phyloP scores from a whole-genome alignment of 2,888 invertebrate genomes.

The Pycnomerus fuliginosus region DNA sequence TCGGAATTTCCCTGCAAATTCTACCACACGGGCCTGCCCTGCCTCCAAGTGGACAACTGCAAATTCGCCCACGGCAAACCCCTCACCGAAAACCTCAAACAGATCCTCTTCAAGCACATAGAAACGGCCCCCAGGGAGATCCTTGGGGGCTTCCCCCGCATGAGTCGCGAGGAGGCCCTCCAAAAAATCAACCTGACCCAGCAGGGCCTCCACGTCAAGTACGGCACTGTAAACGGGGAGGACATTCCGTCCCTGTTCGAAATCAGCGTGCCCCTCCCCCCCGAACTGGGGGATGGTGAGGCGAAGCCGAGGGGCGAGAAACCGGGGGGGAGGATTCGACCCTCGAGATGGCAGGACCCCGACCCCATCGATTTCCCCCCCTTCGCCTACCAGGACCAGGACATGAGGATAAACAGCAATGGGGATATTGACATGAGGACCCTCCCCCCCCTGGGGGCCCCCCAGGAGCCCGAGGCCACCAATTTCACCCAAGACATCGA shows the following conservation, averaged over 20 bases:
- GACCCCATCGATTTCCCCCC: constrained; percentile 41
- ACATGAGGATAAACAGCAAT: constrained; percentile 51
- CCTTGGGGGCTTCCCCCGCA: constrained; percentile 83
- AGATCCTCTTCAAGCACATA: constrained; percentile 66
- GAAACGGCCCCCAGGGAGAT: constrained; percentile 91
- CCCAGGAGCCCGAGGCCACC: constrained; percentile 6
- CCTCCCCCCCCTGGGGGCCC: constrained; percentile 32
- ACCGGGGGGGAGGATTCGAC: constrained; percentile 44
- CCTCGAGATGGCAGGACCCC: constrained; percentile 50
- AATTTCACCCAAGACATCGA: constrained; percentile 31
- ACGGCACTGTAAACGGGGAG: too few species aligned
- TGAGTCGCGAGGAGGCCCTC: constrained; percentile 75
- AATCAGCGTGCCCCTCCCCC: constrained; percentile 45
- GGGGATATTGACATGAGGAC: constrained; percentile 53
- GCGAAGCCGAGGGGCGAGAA: background rate
- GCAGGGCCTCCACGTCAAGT: constrained; percentile 53
- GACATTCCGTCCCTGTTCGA: too few species aligned
- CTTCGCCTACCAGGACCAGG: constrained; percentile 48
- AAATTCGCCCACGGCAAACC: constrained; percentile 91
- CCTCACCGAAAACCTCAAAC: constrained; percentile 67
- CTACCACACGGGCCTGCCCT: constrained; percentile 89
- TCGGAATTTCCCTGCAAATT: constrained; percentile 97
- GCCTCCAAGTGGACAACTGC: constrained; percentile 75
- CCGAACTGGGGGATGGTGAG: constrained; percentile 33
- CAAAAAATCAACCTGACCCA: constrained; percentile 56